Evolutionary conservation across 1,140 invertebrate species (phyloP).

Genomic region (Orussus abietinus): DNA sequence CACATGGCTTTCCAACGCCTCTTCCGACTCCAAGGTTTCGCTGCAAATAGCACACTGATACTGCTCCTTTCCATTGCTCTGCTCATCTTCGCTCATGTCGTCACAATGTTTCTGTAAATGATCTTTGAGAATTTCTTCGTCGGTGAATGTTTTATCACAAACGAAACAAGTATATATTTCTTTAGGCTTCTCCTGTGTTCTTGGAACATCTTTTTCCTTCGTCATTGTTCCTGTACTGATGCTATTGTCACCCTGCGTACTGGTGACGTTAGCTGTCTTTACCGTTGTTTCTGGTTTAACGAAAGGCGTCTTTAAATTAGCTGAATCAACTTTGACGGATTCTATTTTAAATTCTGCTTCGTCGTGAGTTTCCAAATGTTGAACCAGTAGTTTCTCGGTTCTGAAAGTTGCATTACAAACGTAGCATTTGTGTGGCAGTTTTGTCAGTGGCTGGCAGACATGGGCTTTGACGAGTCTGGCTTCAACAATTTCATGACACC

Average conservation of each 20-base stretch:
- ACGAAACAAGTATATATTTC: constrained; percentile 41
- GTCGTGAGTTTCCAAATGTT: constrained; percentile 28
- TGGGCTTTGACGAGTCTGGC: constrained; percentile 40
- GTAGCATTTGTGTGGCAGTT: constrained; percentile 27
- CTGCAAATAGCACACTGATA: constrained; percentile 49
- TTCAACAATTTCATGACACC: constrained; percentile 46
- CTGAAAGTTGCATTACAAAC: constrained; percentile 31
- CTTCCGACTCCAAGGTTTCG: constrained; percentile 36
- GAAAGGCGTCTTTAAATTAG: too few species aligned
- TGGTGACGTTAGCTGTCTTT: neutral
- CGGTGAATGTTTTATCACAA: constrained; percentile 46
- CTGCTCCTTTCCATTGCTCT: constrained; percentile 28
- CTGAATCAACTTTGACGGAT: neutral
- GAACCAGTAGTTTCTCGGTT: constrained; percentile 27
- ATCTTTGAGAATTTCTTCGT: constrained; percentile 45
- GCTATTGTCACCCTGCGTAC: neutral
- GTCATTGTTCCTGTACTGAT: constrained; percentile 14
- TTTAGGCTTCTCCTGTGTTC: constrained; percentile 13
- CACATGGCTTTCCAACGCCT: constrained; percentile 38
- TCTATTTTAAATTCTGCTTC: constrained; percentile 23
- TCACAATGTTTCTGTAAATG: constrained; percentile 49
- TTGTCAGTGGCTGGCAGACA: constrained; percentile 28
- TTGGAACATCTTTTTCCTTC: constrained; percentile 10
- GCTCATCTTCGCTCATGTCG: constrained; percentile 41
- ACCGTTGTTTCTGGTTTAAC: too few species aligned